Percentiles rank a stretch among this genome's conserved stretches.
phyloP scores from a whole-genome alignment of 1,140 invertebrate genomes.

The Drosophila sucinea region DNA sequence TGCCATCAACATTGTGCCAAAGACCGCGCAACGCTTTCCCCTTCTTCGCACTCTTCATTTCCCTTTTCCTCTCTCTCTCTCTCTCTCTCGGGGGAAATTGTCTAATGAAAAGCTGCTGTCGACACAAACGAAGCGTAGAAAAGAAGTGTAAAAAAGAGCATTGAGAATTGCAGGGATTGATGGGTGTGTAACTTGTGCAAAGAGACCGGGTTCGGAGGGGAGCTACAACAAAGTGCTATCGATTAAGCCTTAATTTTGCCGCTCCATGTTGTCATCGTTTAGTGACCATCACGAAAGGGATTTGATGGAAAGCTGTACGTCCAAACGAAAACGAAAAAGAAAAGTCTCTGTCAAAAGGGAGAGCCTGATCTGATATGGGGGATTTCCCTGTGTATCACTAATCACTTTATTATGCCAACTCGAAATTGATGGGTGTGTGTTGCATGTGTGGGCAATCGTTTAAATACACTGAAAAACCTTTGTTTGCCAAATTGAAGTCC shows the following conservation, averaged over 20 bases:
- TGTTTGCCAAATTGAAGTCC: too few species aligned
- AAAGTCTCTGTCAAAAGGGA: slow-evolving; percentile 26
- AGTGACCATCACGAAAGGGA: slow-evolving; percentile 24
- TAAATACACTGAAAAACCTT: not conserved
- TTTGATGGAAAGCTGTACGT: not conserved
- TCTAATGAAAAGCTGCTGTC: slow-evolving; percentile 80
- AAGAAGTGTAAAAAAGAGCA: slow-evolving; percentile 69
- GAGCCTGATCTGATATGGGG: not conserved
- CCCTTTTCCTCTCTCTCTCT: not conserved
- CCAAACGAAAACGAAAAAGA: slow-evolving; percentile 34
- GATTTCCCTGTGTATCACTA: slow-evolving; percentile 11
- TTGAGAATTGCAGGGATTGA: slow-evolving; percentile 51
- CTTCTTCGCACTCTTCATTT: not conserved
- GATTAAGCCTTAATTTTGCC: slow-evolving; percentile 76
- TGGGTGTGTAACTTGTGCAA: slow-evolving; percentile 22
- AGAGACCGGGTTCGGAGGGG: not conserved
- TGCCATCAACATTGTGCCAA: slow-evolving; percentile 43
- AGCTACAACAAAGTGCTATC: slow-evolving; percentile 65
- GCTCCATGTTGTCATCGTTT: slow-evolving; percentile 44
- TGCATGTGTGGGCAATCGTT: slow-evolving; percentile 7
- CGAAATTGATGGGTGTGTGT: slow-evolving; percentile 37
- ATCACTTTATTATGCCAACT: slow-evolving; percentile 58
- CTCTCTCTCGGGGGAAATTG: slow-evolving; percentile 61
- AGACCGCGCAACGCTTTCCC: slow-evolving; percentile 11
- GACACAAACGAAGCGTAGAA: slow-evolving; percentile 75